Evolutionary conservation across 23 tunicate genomes (phyloP), one percentile per base, ranked within the genome.

Genomic region (Phallusia fumigata): DNA sequence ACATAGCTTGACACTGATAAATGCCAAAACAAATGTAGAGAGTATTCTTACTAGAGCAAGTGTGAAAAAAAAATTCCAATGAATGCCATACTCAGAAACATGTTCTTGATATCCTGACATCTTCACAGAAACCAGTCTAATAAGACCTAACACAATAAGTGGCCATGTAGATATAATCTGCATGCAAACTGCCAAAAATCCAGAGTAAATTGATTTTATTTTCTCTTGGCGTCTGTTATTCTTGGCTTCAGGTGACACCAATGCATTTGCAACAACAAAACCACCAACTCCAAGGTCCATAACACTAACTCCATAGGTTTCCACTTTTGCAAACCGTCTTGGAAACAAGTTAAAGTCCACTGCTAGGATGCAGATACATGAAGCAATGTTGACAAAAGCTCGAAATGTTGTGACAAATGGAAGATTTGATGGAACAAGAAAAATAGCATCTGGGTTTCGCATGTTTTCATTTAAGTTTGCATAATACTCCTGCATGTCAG

Each of bases 41-140:
- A 82, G 30, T 2, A 84, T 74, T 83, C 86, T 88, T n/a, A 94
- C 98, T n/a, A 74, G 28, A 18, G 94, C 93, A 32, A 94, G 79
- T 50, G 98, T 89, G 35, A 94, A 88, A 58, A 94, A 94, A 79
- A 94, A 94, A 74, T 94, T 94, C 98, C 98, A 94, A 53, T 94
- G 90, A n/a, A 94, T 84, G n/a, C 98, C 98, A 86, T 94, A 94
- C 58, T 94, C 98, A 0, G 98, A 74, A 11, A 89, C 85, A 89
- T 94, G 98, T 69, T 85, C 86, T 12, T 94, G 89, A 79, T 94
- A 94, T 12, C 98, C 94, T 22, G 81, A 53, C 6, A 87, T 32
- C 34, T 89, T 86, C 0, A 94, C 86, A 65, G 82, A 78, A 22
- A 86, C 51, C 11, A 82, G 33, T 36, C 98, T 76, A 0, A 86